Conservation (phyloP, 2,113 vertebrate genomes). For the Ochotona curzoniae region DNA sequence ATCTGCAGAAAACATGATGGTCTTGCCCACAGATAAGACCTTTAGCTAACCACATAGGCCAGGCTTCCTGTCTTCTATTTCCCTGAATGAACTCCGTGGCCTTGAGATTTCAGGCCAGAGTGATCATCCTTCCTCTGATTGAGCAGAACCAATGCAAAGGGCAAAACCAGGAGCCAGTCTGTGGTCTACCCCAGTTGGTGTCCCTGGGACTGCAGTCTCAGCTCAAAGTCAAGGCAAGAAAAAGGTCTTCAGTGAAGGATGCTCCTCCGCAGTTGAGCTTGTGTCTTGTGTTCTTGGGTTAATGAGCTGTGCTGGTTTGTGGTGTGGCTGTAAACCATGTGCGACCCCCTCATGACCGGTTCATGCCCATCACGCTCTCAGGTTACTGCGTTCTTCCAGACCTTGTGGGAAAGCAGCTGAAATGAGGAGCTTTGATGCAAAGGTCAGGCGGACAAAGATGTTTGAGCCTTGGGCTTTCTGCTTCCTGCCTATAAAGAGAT, state of each 20-base stretch:
- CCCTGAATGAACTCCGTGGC: background rate
- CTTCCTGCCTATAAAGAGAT: background rate
- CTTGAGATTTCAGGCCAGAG: background rate
- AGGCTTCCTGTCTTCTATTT: background rate
- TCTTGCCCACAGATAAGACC: no score
- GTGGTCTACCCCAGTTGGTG: background rate
- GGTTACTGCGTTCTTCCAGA: background rate
- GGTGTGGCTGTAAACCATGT: background rate
- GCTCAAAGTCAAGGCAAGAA: background rate
- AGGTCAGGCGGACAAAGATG: background rate
- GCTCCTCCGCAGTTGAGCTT: background rate
- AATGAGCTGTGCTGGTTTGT: background rate
- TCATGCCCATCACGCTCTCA: fast-evolving
- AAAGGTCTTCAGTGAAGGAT: background rate
- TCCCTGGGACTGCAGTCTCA: background rate
- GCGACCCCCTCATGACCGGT: background rate
- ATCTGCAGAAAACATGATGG: background rate
- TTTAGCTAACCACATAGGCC: background rate
- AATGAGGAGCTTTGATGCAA: background rate
- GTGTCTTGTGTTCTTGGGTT: background rate
- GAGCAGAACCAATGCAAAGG: background rate
- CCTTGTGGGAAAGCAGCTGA: background rate
- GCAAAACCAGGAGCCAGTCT: background rate
- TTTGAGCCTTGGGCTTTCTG: no score
- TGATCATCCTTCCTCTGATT: background rate